Evolutionary conservation across 1,140 invertebrate species (phyloP), one percentile per base, ranked within the genome.

Genomic region (Cotesia typhae): DNA sequence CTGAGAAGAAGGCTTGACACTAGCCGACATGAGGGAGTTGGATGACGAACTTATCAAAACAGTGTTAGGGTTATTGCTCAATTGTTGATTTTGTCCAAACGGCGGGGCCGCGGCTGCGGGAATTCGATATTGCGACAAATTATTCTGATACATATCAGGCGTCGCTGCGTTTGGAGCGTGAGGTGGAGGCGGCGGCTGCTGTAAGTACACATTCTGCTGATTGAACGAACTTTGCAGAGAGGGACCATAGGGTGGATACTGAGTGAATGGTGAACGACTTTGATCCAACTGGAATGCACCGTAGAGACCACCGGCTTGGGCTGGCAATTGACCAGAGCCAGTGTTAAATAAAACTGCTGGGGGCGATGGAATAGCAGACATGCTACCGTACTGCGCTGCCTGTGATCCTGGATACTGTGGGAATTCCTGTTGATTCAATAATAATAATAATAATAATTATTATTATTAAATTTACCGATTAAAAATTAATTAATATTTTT

Each of bases 11-110:
- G 94, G 94, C 82, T 96, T 96, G 12, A 96, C 94, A 75, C 92
- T 93, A 51, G 94, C 93, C 0, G 95, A 96, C 94, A 96, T 96
- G 60, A 96, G 88, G 20, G 94, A 95, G 84, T 95, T 95, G 6
- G 93, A 92, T 6, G 92, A 93, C 36, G 94, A 95, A 64, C 94
- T 95, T 71, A 96, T 96, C 73, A 97, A 90, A 68, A 96, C 94
- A 36, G 94, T 95, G 78, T 92, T 96, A 35, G 94, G 94, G 87
- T 94, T 95, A 80, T 90, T 94, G 74, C 91, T 90, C 69, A 94
- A 89, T 79, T 95, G 94, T 65, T 92, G 90, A 75, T 92, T 92
- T 82, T 94, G 92, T 17, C 92, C 91, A 84, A 94, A 92, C 1
- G 88, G 91, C 76, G 87, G 90, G 71, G 84, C 90, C 77, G 84